Base-by-base conservation (phyloP, 1,140 invertebrate species). In the Drosophila elegans region DNA sequence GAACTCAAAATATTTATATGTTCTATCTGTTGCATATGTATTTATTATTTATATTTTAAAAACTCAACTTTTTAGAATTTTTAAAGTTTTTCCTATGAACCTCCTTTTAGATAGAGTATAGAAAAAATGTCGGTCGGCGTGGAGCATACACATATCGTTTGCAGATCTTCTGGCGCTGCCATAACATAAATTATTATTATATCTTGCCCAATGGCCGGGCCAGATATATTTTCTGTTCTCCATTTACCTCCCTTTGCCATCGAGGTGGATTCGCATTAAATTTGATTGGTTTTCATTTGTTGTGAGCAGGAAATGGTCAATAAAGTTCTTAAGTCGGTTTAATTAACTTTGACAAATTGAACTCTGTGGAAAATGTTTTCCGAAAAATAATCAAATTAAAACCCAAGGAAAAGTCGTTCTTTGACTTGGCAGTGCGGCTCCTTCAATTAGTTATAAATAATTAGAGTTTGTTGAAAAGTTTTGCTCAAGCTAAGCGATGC, bases 161-260 rank as follows among this genome's bases (percentile, higher is more conserved):
- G 83, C 71, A 86, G 79, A 90, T 90, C 86, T 85, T 49, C 73
- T 66, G 73, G 63, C 57, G 62, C 55, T 62, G 60, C 60, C 82
- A 81, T 64, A 76, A 74, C 85, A 91, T 91, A 85, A 91, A 89
- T 91, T 89, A 91, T 82, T 79, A 78, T 79, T 75, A 78, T 78
- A 61, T 51, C 81, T 69, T 67, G 66, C 41, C 79, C 75, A 75
- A 69, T 86, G 72, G 67, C 73, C 55, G 55, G 21, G 10, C 11
- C 55, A 73, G 32, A 76, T 38, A 85, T 46, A 46, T 54, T 59
- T 68, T 54, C 46, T 56, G 25, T 49, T 44, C 34, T 27, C 69
- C 72, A 73, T 51, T 55, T 75, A 48, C 38, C 38, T 39, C 36
- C 21, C 34, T 16, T 21, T 29, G 25, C 7, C 38, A 52, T 4